Conservation (phyloP, 2,797 vertebrate species). For the Alauda arvensis region DNA sequence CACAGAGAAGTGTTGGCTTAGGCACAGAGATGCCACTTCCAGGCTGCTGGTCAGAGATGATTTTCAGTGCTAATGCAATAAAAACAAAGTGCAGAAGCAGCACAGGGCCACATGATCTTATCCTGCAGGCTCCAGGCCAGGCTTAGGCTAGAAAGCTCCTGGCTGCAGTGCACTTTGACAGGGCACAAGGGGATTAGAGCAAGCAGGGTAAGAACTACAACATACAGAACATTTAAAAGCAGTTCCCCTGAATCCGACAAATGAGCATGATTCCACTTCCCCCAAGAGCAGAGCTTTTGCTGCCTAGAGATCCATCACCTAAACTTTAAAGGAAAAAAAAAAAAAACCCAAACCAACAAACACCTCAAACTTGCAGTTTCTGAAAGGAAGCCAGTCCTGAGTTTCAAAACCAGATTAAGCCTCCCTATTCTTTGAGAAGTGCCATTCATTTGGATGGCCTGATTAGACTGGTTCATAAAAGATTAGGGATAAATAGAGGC, state of each 20-base stretch:
- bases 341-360: background rate
- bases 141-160: background rate
- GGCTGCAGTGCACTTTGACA: background rate
- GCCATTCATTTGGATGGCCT: background rate
- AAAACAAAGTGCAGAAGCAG: background rate
- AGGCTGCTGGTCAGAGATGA: background rate
- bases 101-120: background rate
- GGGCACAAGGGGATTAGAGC: background rate
- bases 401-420: background rate
- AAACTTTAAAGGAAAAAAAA: background rate
- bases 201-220: background rate
- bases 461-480: background rate
- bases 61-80: background rate
- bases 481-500: background rate
- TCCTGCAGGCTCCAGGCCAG: background rate
- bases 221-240: background rate
- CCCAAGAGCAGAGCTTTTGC: background rate
- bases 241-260: background rate
- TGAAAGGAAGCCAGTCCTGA: background rate
- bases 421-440: background rate
- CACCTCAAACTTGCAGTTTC: background rate
- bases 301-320: background rate
- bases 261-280: background rate
- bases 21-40: background rate
- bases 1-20: background rate